Evolutionary conservation across 2,113 vertebrate species (phyloP).

Genomic region (Pholis gunnellus): DNA sequence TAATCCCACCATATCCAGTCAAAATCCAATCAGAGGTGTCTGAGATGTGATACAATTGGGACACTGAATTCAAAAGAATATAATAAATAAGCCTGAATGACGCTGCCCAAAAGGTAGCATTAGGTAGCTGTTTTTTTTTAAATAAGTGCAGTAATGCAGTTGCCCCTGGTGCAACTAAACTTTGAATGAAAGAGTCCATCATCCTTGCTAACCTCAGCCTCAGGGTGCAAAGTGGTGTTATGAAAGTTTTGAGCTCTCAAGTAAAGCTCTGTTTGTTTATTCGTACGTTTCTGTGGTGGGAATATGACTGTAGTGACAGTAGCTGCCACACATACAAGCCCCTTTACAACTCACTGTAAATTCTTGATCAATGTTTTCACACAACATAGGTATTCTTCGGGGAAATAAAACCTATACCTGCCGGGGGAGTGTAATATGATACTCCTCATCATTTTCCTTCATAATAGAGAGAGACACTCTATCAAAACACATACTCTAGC

Average conservation of each 20-base stretch:
- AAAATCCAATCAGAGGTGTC: conserved; percentile 34
- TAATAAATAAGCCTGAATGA: not conserved
- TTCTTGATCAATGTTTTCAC: conserved; percentile 70
- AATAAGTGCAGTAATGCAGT: conserved; percentile 10
- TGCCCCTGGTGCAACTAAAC: conserved; percentile 7
- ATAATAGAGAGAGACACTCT: conserved; percentile 70
- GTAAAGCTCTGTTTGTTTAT: conserved; percentile 46
- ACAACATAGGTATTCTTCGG: conserved; percentile 60
- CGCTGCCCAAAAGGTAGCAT: not conserved
- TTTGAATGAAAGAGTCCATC: conserved; percentile 40
- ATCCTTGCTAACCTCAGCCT: conserved; percentile 45
- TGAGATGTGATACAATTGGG: not conserved
- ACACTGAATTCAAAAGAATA: not conserved
- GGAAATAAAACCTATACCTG: conserved; percentile 76
- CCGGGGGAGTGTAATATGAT: conserved; percentile 62
- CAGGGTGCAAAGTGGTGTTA: conserved; percentile 19
- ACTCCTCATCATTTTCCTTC: conserved; percentile 72
- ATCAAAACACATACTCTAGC: conserved; percentile 69
- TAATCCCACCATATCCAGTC: conserved; percentile 13
- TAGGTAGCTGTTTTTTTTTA: conserved; percentile 25
- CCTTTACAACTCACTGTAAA: conserved; percentile 66
- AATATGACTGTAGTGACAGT: conserved; percentile 50
- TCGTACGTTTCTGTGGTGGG: conserved; percentile 23
- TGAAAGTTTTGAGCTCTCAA: conserved; percentile 30
- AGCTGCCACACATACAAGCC: conserved; percentile 38